Conservation (phyloP, 1,140 invertebrate genomes). For the Caenorhabditis tropicalis region DNA sequence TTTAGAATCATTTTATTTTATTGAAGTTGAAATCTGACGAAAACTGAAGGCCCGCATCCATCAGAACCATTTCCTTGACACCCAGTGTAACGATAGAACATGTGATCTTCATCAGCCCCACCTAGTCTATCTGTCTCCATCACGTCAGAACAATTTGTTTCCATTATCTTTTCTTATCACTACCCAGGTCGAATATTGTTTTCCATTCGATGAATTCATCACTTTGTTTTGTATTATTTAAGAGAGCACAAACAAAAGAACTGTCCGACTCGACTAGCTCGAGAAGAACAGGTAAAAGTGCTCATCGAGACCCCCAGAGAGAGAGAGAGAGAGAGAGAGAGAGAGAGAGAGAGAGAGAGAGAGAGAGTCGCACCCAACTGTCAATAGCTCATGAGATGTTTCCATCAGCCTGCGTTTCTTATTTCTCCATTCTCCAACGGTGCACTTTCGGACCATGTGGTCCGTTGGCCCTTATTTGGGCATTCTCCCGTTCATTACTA, state of each 20-base stretch:
- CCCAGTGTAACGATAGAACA: slow-evolving; percentile 6
- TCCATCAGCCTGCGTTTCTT: not conserved
- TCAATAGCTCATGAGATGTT: not conserved
- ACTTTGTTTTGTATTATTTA: not conserved
- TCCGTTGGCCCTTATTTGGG: not conserved
- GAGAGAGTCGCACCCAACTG: not conserved
- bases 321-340: no score
- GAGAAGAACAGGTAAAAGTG: no score
- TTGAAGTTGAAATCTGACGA: slow-evolving; percentile 37
- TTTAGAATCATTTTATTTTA: no score
- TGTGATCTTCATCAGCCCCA: slow-evolving; percentile 9
- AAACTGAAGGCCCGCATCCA: not conserved
- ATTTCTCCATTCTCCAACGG: not conserved
- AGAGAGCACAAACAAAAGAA: slow-evolving; percentile 35
- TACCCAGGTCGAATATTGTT: not conserved
- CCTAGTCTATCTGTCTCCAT: not conserved
- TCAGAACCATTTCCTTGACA: not conserved
- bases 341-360: no score
- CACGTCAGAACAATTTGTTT: not conserved
- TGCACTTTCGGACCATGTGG: not conserved
- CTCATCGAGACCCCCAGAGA: no score
- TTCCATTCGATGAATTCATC: not conserved
- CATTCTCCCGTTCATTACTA: not conserved
- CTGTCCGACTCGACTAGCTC: not conserved
- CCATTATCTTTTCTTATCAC: not conserved